Percentiles rank a stretch among this genome's conserved stretches.
Conservation (phyloP, 2,888 invertebrate genomes). For the Sthenelais limicola region DNA sequence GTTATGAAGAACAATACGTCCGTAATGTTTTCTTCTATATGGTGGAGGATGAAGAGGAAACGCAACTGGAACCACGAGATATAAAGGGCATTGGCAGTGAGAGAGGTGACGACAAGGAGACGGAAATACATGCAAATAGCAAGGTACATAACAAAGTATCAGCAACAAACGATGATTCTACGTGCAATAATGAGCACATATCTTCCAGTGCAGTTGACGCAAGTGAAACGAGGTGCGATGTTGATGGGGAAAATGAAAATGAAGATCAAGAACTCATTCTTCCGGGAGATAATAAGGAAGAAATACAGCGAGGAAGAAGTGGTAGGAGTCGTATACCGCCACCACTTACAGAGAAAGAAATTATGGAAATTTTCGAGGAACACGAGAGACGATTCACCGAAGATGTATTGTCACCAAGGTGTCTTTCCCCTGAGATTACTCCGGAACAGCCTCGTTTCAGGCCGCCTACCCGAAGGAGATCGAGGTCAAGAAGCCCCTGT, state of each 20-base stretch:
- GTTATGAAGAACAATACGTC: constrained; percentile 28
- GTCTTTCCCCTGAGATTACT: constrained; percentile 10
- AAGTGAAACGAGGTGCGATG: no score
- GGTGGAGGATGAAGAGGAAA: constrained; percentile 17
- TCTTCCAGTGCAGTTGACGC: no score
- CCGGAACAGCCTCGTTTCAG: constrained; percentile 15
- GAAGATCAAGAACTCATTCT: no score
- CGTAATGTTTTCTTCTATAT: constrained; percentile 24
- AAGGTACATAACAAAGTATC: background rate
- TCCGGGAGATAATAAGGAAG: no score
- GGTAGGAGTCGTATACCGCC: no score
- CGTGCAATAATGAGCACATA: background rate
- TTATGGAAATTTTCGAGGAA: constrained; percentile 30
- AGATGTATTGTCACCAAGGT: constrained; percentile 14
- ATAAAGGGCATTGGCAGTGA: no score
- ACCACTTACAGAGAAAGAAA: constrained; percentile 27
- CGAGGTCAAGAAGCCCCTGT: constrained; percentile 16
- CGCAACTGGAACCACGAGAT: no score
- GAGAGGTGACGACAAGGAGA: background rate
- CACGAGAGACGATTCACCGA: constrained; percentile 21
- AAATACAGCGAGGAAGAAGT: no score
- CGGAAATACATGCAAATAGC: background rate
- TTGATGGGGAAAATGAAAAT: no score
- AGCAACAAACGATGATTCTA: background rate
- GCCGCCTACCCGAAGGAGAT: constrained; percentile 1